Evolutionary conservation across 2,113 vertebrate species (phyloP).

Genomic region (Protobothrops flavoviridis): DNA sequence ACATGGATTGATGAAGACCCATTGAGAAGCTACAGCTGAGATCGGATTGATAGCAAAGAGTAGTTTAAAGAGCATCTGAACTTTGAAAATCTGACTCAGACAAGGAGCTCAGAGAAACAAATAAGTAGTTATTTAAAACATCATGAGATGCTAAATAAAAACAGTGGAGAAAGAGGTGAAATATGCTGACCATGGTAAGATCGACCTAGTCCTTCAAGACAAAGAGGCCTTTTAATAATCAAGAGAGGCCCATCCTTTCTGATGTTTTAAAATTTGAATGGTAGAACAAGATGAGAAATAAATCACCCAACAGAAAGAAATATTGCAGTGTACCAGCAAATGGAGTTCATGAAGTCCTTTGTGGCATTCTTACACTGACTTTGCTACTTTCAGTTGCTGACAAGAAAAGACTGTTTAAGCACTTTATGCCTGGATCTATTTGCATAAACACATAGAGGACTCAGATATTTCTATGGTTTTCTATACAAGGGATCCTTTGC

Average conservation of each 20-base stretch:
- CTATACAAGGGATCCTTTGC: not conserved
- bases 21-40: not conserved
- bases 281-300: not conserved
- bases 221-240: not conserved
- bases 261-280: not conserved
- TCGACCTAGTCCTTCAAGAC: not conserved
- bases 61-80: not conserved
- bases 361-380: not conserved
- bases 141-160: not conserved
- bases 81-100: not conserved
- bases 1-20: not conserved
- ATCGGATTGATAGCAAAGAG: not conserved
- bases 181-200: not conserved
- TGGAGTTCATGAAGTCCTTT: not conserved
- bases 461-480: not conserved
- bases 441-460: not conserved
- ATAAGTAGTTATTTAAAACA: not conserved
- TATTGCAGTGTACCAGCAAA: not conserved
- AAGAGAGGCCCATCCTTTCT: not conserved
- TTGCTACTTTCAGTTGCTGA: not conserved
- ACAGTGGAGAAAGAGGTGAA: not conserved
- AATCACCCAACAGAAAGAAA: not conserved
- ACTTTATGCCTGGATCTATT: not conserved
- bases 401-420: not conserved
- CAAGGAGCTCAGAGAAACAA: not conserved